Evolutionary conservation across 1,140 invertebrate species (phyloP), one percentile per base, ranked within the genome.

Genomic region (Leptoteleia sp.): DNA sequence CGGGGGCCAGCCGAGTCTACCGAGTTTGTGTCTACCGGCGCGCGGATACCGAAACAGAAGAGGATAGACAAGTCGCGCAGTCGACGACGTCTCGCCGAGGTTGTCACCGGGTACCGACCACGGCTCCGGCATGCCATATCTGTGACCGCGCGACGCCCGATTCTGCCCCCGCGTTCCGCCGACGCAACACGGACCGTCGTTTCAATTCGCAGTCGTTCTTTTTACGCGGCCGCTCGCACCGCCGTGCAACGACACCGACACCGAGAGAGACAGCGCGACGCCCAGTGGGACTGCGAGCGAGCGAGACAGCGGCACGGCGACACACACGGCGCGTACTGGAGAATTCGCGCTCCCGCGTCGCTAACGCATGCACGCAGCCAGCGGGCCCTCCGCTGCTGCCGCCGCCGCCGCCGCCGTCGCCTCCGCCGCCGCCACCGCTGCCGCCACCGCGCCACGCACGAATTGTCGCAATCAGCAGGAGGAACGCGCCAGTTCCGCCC

Each of bases 11-110:
- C 70, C 70, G 70, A 73, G 70, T 73, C 59, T 73, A 55, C 68
- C 86, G 86, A 87, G 87, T 87, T 87, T 84, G 68, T 86, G 85
- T 87, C 86, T 86, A 86, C 85, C 85, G 87, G 86, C 83, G 85
- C 85, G 87, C 85, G 86, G 82, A 83, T 86, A 87, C 83, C 83
- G 83, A 84, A 84, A 87, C 84, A 83, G 84, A 83, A 78, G 84
- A 85, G 82, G 82, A 85, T 6, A 59, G 40, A 55, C 47, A 29
- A 73, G 70, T 47, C 50, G 67, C 35, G 47, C 52, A 61, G 68
- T 59, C 54, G 64, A 43, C 37, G 52, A 47, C 48, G 70, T 29
- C 61, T 59, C 54, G 64, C 33, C 37, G 52, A 47, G 47, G 70
- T 29, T 72, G 68, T 62, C 68, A 62, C 45, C 57, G 68, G 47